phyloP scores from a whole-genome alignment of 2,113 vertebrate genomes.

The Isurus oxyrinchus region DNA sequence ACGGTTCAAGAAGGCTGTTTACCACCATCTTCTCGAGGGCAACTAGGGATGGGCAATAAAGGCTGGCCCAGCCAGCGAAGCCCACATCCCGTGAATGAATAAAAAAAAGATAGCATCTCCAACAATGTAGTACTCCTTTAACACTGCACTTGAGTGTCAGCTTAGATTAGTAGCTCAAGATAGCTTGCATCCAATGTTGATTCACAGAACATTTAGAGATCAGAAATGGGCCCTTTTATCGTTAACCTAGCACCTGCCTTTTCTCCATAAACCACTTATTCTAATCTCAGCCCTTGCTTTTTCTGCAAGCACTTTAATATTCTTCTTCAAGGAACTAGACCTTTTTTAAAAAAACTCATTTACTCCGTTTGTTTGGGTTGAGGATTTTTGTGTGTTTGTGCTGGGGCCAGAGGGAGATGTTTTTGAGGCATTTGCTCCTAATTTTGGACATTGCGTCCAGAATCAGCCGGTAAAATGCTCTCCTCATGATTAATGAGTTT shows the following conservation, averaged over 20 bases:
- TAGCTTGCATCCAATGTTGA: neutral
- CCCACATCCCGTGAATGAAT: too few species aligned
- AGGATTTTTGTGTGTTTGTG: neutral
- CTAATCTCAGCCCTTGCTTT: neutral
- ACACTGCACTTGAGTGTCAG: neutral
- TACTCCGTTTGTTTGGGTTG: neutral
- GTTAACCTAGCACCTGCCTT: neutral
- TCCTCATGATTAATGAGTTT: neutral
- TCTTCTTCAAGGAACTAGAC: neutral
- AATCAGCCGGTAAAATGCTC: neutral
- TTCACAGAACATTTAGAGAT: neutral
- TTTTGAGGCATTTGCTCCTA: neutral
- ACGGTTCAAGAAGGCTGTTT: too few species aligned
- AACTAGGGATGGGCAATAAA: too few species aligned
- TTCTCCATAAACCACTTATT: neutral
- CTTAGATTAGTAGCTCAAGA: neutral
- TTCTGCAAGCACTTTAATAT: neutral
- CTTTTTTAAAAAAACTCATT: neutral
- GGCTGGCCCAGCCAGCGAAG: too few species aligned
- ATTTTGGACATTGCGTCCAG: neutral
- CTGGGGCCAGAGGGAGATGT: neutral
- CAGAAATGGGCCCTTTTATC: neutral
- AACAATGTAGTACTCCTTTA: neutral
- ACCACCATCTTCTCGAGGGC: too few species aligned
- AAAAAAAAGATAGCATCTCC: neutral